Evolutionary conservation across 2,888 invertebrate species (phyloP).

Genomic region (Acronicta aceris): DNA sequence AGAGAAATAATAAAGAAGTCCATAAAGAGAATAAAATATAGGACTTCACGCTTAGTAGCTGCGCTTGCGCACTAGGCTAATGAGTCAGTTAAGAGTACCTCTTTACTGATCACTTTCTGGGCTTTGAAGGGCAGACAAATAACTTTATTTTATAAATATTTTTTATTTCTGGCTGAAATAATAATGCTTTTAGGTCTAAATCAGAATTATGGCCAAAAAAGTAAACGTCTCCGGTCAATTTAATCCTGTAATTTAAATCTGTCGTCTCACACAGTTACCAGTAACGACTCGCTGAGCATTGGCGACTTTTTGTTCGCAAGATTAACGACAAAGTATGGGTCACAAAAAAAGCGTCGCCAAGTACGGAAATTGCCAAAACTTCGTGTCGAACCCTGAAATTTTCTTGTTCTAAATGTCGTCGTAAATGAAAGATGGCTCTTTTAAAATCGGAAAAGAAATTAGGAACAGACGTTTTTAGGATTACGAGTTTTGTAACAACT

Average conservation of each 20-base stretch:
- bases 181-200: slow-evolving; percentile 42
- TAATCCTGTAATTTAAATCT: slow-evolving; percentile 77
- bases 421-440: slow-evolving; percentile 88
- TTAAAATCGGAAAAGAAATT: slow-evolving; percentile 88
- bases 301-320: slow-evolving; percentile 85
- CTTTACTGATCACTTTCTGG: too few species aligned
- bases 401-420: slow-evolving; percentile 88
- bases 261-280: slow-evolving; percentile 77
- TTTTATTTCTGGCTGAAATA: slow-evolving; percentile 16
- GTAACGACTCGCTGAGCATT: slow-evolving; percentile 77
- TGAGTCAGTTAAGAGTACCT: too few species aligned
- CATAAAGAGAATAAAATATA: too few species aligned
- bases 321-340: slow-evolving; percentile 87
- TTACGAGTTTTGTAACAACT: slow-evolving; percentile 84
- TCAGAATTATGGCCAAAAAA: slow-evolving; percentile 48
- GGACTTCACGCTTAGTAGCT: too few species aligned
- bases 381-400: slow-evolving; percentile 86
- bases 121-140: slow-evolving; percentile 8
- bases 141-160: background rate
- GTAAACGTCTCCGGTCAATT: slow-evolving; percentile 66
- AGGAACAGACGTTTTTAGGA: slow-evolving; percentile 87
- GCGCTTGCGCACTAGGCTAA: too few species aligned
- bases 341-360: slow-evolving; percentile 84
- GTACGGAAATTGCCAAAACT: slow-evolving; percentile 88
- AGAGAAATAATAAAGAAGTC: too few species aligned